Percentiles rank a stretch among this genome's conserved stretches.
These are phyloP conservation scores for Melanotus villosus DNA, from an alignment of 2,888 invertebrate genomes.

Conservation along the genomic window DNA sequence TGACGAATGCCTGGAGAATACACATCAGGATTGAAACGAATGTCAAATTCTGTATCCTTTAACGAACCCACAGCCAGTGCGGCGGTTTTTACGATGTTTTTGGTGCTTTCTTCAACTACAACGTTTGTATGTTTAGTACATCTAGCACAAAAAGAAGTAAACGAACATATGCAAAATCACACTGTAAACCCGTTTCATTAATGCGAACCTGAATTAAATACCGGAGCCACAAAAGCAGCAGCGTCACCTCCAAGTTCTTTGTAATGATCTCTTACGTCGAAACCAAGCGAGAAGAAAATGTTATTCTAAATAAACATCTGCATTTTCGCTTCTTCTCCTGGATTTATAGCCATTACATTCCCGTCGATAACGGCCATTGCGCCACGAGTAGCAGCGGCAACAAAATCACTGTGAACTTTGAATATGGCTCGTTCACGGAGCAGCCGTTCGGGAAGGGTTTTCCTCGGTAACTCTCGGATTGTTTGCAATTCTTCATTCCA, in stretches of 20 bases:
- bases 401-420: constrained; percentile 99
- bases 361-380: constrained; percentile 99
- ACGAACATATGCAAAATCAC: no score
- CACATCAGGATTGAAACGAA: constrained; percentile 98
- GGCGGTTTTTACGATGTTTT: constrained; percentile 90
- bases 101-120: constrained; percentile 90
- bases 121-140: no score
- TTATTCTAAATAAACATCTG: constrained; percentile 99
- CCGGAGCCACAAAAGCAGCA: constrained; percentile 96
- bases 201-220: no score
- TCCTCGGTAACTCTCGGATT: constrained; percentile 93
- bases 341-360: constrained; percentile 99
- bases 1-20: constrained; percentile 95
- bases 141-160: no score
- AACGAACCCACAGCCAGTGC: constrained; percentile 94
- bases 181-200: no score
- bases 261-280: constrained; percentile 99
- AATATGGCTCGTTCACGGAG: constrained; percentile 97
- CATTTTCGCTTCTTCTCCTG: constrained; percentile 99
- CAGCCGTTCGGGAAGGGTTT: constrained; percentile 92
- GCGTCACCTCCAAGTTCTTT: constrained; percentile 99
- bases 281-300: constrained; percentile 99
- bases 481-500: constrained; percentile 99
- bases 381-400: constrained; percentile 96
- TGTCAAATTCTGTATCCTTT: constrained; percentile 95